These are phyloP conservation scores for Cotesia vestalis DNA, from an alignment of 1,140 invertebrate genomes.

Conservation along the genomic window DNA sequence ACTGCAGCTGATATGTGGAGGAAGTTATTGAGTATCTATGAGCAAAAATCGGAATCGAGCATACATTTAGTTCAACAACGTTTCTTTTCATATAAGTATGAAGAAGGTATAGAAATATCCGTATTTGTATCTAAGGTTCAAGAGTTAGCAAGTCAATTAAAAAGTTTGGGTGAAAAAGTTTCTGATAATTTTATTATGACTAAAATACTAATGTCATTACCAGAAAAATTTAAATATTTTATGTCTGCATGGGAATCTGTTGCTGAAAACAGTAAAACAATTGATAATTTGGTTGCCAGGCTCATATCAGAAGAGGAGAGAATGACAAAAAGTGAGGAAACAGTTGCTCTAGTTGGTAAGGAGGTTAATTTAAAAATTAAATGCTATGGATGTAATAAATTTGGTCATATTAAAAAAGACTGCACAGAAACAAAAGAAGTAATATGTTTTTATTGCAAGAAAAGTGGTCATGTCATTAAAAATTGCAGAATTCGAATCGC, in stretches of 20 bases:
- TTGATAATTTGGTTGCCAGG: constrained; percentile 46
- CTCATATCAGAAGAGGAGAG: constrained; percentile 45
- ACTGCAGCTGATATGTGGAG: constrained; percentile 55
- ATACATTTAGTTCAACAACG: constrained; percentile 53
- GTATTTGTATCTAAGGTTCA: constrained; percentile 44
- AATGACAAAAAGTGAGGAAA: constrained; percentile 5
- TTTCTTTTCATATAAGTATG: constrained; percentile 46
- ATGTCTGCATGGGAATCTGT: constrained; percentile 55
- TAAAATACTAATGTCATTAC: constrained; percentile 52
- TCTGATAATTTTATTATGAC: constrained; percentile 48
- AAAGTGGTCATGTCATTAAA: constrained; percentile 4
- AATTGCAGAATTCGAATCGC: too few species aligned
- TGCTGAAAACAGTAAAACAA: constrained; percentile 38
- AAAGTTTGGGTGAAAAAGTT: constrained; percentile 41
- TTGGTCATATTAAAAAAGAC: neutral
- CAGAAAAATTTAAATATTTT: constrained; percentile 50
- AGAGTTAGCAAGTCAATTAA: constrained; percentile 42
- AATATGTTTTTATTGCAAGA: constrained; percentile 19
- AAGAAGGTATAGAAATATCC: constrained; percentile 37
- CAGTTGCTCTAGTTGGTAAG: neutral
- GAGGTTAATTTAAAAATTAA: constrained; percentile 21
- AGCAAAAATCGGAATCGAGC: constrained; percentile 53
- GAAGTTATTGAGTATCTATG: constrained; percentile 50
- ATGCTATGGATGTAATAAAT: neutral
- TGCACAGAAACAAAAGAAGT: neutral